Percentiles rank a stretch among this genome's conserved stretches.
These are phyloP conservation scores for Hyperopisus bebe DNA, from an alignment of 2,113 vertebrate species.

Conservation along the genomic window DNA sequence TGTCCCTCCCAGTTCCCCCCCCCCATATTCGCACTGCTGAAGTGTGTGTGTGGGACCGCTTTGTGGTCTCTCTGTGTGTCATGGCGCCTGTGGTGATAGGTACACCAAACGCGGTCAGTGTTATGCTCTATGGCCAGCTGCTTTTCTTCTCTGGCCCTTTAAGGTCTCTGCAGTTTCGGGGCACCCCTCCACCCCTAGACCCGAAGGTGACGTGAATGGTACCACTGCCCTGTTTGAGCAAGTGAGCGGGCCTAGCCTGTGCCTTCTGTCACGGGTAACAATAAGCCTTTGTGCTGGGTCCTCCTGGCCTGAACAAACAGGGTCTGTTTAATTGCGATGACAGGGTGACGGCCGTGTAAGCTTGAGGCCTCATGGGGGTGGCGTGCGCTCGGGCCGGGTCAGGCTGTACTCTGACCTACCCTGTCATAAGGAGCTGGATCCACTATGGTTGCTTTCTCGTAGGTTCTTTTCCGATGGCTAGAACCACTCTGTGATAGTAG, in stretches of 20 bases:
- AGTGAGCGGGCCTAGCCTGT: slow-evolving; percentile 45
- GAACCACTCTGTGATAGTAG: background rate
- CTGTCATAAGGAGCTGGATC: background rate
- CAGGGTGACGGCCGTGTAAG: slow-evolving; percentile 31
- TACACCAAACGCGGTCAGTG: background rate
- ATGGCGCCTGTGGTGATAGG: background rate
- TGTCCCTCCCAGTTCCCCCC: background rate
- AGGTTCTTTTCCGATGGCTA: background rate
- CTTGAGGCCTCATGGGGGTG: slow-evolving; percentile 13
- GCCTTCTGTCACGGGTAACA: slow-evolving; percentile 47
- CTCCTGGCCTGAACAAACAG: slow-evolving; percentile 52
- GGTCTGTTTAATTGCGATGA: slow-evolving; percentile 56
- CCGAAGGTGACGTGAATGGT: slow-evolving; percentile 49
- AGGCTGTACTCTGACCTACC: background rate
- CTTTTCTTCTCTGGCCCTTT: slow-evolving; percentile 12
- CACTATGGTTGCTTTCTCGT: background rate
- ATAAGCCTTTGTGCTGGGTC: slow-evolving; percentile 53
- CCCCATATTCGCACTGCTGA: background rate
- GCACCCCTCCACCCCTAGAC: slow-evolving; percentile 33
- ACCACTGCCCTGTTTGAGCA: slow-evolving; percentile 51
- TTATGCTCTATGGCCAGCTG: background rate
- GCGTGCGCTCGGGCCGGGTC: background rate
- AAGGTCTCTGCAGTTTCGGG: slow-evolving; percentile 39
- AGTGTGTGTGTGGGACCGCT: background rate
- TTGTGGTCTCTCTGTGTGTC: background rate